Evolutionary conservation across 2,113 vertebrate genomes (phyloP).

Genomic region (Hypomesus transpacificus): DNA sequence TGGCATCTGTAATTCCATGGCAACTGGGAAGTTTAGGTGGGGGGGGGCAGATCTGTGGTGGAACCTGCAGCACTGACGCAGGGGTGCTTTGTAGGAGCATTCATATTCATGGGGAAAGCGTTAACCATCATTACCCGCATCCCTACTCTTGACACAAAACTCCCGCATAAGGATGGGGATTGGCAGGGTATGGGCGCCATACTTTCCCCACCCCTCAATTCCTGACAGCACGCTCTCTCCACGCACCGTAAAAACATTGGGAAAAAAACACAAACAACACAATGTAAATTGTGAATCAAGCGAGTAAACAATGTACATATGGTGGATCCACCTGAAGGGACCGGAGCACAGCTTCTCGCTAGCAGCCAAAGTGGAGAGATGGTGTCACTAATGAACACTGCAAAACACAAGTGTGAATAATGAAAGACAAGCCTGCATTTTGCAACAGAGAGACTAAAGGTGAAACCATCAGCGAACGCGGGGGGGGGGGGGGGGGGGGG

Average conservation of each 20-base stretch:
- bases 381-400: conserved; percentile 90
- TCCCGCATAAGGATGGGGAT: conserved; percentile 29
- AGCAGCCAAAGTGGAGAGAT: conserved; percentile 77
- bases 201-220: conserved; percentile 37
- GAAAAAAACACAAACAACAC: conserved; percentile 79
- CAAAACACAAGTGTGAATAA: conserved; percentile 90
- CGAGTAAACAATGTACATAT: conserved; percentile 89
- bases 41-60: conserved; percentile 3
- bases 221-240: conserved; percentile 49
- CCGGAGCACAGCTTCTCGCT: conserved; percentile 64
- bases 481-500: conserved; percentile 79
- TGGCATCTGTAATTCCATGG: conserved; percentile 9
- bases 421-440: conserved; percentile 92
- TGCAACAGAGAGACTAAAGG: conserved; percentile 95
- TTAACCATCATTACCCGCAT: conserved; percentile 55
- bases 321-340: conserved; percentile 84
- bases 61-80: conserved; percentile 12
- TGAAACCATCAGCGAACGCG: conserved; percentile 87
- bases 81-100: conserved; percentile 35
- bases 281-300: conserved; percentile 83
- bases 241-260: conserved; percentile 54
- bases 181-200: conserved; percentile 14
- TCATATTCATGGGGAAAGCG: conserved; percentile 46
- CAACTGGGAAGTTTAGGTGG: conserved; percentile 26
- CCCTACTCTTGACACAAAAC: conserved; percentile 44